A percentile compares a stretch with the other conserved stretches of the same genome.
Evolutionary conservation across 2,888 invertebrate species (phyloP).

Genomic region (Steinernema hermaphroditum): DNA sequence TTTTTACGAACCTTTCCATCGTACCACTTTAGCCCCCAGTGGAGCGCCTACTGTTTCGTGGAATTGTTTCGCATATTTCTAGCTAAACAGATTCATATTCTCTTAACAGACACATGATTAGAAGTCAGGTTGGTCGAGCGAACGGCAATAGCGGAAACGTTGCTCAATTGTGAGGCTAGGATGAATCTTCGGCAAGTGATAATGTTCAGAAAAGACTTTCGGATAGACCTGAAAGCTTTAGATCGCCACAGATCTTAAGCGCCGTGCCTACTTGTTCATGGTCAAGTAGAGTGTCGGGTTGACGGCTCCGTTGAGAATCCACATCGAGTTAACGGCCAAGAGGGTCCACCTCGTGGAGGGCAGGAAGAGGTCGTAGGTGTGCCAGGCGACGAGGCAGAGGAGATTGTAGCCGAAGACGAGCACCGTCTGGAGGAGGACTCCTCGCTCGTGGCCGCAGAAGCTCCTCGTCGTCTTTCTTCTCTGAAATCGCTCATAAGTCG

Average conservation of each 20-base stretch:
- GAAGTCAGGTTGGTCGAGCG: neutral
- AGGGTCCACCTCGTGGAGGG: slow-evolving; percentile 6
- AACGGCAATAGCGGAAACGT: neutral
- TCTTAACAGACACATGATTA: neutral
- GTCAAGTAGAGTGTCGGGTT: slow-evolving; percentile 15
- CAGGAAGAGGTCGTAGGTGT: slow-evolving; percentile 26
- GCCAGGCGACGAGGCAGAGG: slow-evolving; percentile 16
- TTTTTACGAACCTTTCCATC: too few species aligned
- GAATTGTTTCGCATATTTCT: neutral
- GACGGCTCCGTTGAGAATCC: slow-evolving; percentile 24
- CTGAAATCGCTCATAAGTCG: neutral
- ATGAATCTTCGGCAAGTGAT: neutral
- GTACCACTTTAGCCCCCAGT: too few species aligned
- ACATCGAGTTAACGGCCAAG: neutral
- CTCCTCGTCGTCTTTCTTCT: neutral
- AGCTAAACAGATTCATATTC: neutral
- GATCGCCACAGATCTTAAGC: neutral
- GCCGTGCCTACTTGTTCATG: slow-evolving; percentile 15
- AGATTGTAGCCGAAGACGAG: slow-evolving; percentile 4
- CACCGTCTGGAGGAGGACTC: neutral
- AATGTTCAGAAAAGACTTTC: neutral
- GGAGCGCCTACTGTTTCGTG: too few species aligned
- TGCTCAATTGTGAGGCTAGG: neutral
- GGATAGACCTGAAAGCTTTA: neutral
- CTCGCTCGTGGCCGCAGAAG: neutral